Percentiles rank a stretch among this genome's conserved stretches.
These are phyloP conservation scores for Hypomecis atomaria DNA, from an alignment of 2,888 invertebrate species.

Conservation along the genomic window DNA sequence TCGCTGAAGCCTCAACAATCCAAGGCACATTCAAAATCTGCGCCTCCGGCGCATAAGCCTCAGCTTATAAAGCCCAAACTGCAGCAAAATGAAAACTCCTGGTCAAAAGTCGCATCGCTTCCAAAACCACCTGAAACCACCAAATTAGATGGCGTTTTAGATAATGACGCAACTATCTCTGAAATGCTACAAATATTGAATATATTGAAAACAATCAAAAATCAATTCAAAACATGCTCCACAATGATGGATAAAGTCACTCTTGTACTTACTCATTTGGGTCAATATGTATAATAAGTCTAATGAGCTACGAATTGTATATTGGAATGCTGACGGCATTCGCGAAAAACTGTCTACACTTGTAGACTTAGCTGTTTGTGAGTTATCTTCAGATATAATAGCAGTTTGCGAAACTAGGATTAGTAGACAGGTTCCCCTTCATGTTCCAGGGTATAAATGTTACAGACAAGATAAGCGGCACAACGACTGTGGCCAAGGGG, in stretches of 20 bases:
- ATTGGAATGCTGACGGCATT: conserved; percentile 19
- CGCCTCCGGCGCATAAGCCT: background rate
- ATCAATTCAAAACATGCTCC: conserved; percentile 3
- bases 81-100: background rate
- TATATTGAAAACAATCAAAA: background rate
- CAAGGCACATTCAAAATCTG: background rate
- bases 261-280: background rate
- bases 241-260: conserved; percentile 19
- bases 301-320: conserved; percentile 12
- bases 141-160: background rate
- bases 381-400: conserved; percentile 5
- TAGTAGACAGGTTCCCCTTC: background rate
- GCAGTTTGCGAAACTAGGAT: conserved; percentile 12
- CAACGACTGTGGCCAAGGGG: conserved; percentile 11
- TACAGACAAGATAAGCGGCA: conserved; percentile 12
- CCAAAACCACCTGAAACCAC: background rate
- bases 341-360: conserved; percentile 10
- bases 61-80: background rate
- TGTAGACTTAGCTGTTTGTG: conserved; percentile 7
- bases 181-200: conserved; percentile 2
- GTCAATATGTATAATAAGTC: conserved; percentile 10
- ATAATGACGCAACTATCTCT: background rate
- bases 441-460: conserved; percentile 7
- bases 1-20: background rate
- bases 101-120: background rate